Evolutionary conservation across 2,888 invertebrate genomes (phyloP).

Genomic region (Oxyscelio sp.): DNA sequence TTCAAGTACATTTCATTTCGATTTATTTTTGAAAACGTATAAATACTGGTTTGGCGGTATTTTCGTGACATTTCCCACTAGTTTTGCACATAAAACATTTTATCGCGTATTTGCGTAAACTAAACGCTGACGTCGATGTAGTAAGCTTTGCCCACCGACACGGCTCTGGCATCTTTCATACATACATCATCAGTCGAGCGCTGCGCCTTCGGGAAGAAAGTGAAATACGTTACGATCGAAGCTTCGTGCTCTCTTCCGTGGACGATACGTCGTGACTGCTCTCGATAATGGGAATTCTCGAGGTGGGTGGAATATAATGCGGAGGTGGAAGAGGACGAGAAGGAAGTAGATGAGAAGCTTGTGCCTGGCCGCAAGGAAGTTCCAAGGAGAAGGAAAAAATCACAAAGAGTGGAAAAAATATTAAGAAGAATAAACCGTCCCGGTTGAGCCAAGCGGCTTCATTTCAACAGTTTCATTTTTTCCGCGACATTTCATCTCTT

Average conservation of each 20-base stretch:
- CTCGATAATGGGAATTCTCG: slow-evolving; percentile 85
- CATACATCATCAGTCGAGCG: slow-evolving; percentile 79
- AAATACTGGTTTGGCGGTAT: slow-evolving; percentile 38
- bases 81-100: slow-evolving; percentile 57
- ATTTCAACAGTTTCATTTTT: slow-evolving; percentile 75
- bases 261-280: slow-evolving; percentile 84
- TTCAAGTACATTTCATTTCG: slow-evolving; percentile 5
- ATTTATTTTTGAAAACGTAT: slow-evolving; percentile 35
- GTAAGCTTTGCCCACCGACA: slow-evolving; percentile 63
- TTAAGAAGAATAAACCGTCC: slow-evolving; percentile 38
- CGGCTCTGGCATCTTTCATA: slow-evolving; percentile 74
- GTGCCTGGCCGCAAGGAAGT: slow-evolving; percentile 61
- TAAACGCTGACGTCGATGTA: slow-evolving; percentile 57
- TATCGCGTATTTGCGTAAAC: slow-evolving; percentile 68
- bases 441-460: slow-evolving; percentile 48
- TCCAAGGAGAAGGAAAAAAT: slow-evolving; percentile 48
- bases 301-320: slow-evolving; percentile 83
- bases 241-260: slow-evolving; percentile 78
- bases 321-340: slow-evolving; percentile 68
- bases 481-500: slow-evolving; percentile 83
- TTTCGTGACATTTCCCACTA: slow-evolving; percentile 44
- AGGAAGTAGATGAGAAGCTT: slow-evolving; percentile 63
- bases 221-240: slow-evolving; percentile 84
- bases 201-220: slow-evolving; percentile 84
- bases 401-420: slow-evolving; percentile 37